These are phyloP conservation scores for Drosophila helvetica DNA, from an alignment of 2,888 invertebrate species.

Conservation along the genomic window DNA sequence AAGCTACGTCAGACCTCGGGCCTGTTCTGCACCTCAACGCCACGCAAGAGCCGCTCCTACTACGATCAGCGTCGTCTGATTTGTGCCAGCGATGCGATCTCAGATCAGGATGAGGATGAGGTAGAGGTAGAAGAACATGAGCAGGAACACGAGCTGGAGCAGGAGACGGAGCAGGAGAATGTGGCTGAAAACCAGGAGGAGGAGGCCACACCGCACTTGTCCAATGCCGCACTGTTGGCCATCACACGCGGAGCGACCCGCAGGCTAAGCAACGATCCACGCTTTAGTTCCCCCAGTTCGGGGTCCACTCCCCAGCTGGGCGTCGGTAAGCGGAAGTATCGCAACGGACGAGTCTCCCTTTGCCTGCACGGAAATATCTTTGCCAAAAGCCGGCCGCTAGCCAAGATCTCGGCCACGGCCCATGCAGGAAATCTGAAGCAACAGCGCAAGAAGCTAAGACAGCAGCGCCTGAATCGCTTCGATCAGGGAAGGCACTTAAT, in stretches of 20 bases:
- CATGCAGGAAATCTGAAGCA: slow-evolving; percentile 20
- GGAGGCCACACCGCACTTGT: slow-evolving; percentile 46
- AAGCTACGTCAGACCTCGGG: slow-evolving; percentile 16
- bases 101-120: background rate
- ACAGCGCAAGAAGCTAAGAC: slow-evolving; percentile 45
- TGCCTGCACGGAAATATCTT: slow-evolving; percentile 68
- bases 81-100: slow-evolving; percentile 8
- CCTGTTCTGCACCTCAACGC: slow-evolving; percentile 80
- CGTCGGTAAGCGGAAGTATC: slow-evolving; percentile 10
- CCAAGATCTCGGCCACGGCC: background rate
- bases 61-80: slow-evolving; percentile 50
- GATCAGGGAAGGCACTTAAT: slow-evolving; percentile 50
- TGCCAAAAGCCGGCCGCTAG: slow-evolving; percentile 47
- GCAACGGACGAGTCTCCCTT: slow-evolving; percentile 47
- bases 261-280: slow-evolving; percentile 5
- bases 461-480: slow-evolving; percentile 44
- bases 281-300: slow-evolving; percentile 32
- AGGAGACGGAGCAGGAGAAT: slow-evolving; percentile 6
- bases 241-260: slow-evolving; percentile 11
- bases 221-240: slow-evolving; percentile 17
- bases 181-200: background rate
- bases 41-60: slow-evolving; percentile 78
- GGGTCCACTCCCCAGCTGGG: slow-evolving; percentile 19
- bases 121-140: background rate
- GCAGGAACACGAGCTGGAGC: background rate